These are phyloP conservation scores for Galemys pyrenaicus DNA, from an alignment of 2,113 vertebrate species.

Conservation along the genomic window DNA sequence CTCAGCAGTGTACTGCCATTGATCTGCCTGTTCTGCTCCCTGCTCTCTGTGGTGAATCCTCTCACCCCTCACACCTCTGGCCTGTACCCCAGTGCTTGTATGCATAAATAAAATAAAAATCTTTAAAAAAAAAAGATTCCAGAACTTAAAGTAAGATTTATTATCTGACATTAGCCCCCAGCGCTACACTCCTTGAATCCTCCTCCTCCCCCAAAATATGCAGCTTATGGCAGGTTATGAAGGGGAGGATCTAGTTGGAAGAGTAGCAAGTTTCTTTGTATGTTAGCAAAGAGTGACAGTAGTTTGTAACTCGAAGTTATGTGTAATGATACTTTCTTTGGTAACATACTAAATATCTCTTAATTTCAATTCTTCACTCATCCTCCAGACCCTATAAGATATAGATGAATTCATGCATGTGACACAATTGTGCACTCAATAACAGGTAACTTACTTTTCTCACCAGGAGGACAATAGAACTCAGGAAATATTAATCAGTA, in stretches of 20 bases:
- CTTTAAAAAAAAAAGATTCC: background rate
- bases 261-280: background rate
- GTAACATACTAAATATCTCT: background rate
- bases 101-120: too few relatives aligned
- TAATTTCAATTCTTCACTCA: background rate
- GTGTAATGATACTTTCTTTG: background rate
- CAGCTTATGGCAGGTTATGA: background rate
- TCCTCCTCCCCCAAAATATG: background rate
- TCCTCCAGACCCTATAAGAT: background rate
- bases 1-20: too few relatives aligned
- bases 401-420: background rate
- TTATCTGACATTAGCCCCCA: background rate
- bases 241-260: background rate
- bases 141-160: background rate
- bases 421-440: background rate
- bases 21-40: too few relatives aligned
- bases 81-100: too few relatives aligned
- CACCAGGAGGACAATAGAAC: slow-evolving; percentile 71
- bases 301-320: slow-evolving; percentile 24
- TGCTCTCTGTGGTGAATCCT: too few relatives aligned
- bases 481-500: slow-evolving; percentile 70
- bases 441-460: slow-evolving; percentile 39
- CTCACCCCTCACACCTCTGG: too few relatives aligned
- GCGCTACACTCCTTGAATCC: background rate
- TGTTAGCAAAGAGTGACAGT: background rate